Percentiles rank a stretch among this genome's conserved stretches.
Conservation (phyloP, 2,113 vertebrate species). For the Halichoeres trimaculatus region DNA sequence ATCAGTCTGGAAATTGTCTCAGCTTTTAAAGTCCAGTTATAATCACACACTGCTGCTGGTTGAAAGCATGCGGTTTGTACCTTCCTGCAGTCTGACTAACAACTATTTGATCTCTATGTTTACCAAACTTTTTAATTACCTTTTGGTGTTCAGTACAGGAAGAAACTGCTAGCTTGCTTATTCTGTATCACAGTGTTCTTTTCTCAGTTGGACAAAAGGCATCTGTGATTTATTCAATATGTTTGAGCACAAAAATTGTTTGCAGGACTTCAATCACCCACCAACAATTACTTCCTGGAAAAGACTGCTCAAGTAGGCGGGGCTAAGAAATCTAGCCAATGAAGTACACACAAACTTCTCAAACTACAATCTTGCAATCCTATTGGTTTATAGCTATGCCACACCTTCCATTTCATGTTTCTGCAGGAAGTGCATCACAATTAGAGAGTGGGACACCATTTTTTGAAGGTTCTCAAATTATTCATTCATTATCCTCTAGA, state of each 20-base stretch:
- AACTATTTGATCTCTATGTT: background rate
- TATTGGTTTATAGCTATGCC: background rate
- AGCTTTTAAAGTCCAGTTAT: background rate
- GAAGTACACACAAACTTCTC: background rate
- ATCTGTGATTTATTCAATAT: background rate
- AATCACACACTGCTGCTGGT: background rate
- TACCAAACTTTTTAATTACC: background rate
- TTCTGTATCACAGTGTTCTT: background rate
- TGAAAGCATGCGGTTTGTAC: background rate
- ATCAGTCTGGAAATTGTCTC: background rate
- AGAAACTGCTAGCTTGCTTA: background rate
- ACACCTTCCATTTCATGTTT: background rate
- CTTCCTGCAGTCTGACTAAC: background rate
- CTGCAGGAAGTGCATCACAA: background rate
- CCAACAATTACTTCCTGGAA: conserved; percentile 1
- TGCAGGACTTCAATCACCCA: background rate
- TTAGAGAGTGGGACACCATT: background rate
- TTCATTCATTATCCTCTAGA: no score
- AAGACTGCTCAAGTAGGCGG: background rate
- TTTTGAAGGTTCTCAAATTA: no score
- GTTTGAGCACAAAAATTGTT: conserved; percentile 1
- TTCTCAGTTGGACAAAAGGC: background rate
- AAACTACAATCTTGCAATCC: background rate
- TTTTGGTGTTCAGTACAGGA: background rate
- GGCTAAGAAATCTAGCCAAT: conserved; percentile 1